A percentile compares a stretch with the other conserved stretches of the same genome.
These are phyloP conservation scores for Melierax canorus DNA, from an alignment of 2,113 vertebrate species.

Conservation along the genomic window DNA sequence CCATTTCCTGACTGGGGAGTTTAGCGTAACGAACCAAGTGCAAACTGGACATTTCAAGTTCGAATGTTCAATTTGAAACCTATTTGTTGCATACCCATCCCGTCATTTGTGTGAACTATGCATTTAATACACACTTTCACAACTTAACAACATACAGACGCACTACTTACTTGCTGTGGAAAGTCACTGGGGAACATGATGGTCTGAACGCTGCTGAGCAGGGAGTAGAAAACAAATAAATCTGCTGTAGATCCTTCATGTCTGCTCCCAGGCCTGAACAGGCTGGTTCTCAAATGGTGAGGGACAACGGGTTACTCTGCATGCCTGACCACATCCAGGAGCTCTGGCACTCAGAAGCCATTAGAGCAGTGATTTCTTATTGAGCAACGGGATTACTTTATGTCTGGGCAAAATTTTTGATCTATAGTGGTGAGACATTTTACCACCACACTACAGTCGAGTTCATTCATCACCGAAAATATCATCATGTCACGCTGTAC, in stretches of 20 bases:
- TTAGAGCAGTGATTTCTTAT: background rate
- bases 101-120: background rate
- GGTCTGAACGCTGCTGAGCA: background rate
- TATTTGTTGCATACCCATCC: too few species aligned
- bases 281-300: background rate
- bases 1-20: background rate
- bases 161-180: background rate
- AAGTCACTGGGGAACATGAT: accelerated
- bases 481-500: background rate
- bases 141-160: accelerated
- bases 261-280: background rate
- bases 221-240: background rate
- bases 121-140: too few species aligned
- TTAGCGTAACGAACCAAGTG: background rate
- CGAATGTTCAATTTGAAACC: accelerated
- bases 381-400: background rate
- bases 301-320: background rate
- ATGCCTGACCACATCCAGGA: background rate
- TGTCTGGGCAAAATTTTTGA: slow-evolving; percentile 24
- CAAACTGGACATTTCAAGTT: background rate
- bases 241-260: background rate
- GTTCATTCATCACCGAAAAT: background rate
- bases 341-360: slow-evolving; percentile 1
- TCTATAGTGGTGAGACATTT: background rate
- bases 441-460: background rate